Conservation (phyloP, 2,888 invertebrate genomes). For the Rhingia campestris region DNA sequence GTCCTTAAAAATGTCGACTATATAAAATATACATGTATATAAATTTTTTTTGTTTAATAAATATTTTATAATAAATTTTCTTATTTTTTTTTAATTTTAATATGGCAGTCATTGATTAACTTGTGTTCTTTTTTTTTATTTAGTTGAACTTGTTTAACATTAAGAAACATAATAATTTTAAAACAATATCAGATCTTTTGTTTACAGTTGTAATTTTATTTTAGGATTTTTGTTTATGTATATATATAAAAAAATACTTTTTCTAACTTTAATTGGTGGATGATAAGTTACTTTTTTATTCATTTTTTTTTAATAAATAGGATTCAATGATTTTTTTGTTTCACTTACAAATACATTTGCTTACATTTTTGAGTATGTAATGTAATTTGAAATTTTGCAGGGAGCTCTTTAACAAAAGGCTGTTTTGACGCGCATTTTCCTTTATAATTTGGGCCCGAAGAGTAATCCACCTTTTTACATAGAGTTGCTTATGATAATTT, state of each 20-base stretch:
- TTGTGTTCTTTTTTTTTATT: conserved; percentile 15
- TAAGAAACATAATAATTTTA: conserved; percentile 49
- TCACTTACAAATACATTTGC: conserved; percentile 13
- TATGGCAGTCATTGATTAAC: conserved; percentile 73
- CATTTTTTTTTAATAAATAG: conserved; percentile 48
- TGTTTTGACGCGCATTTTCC: not conserved
- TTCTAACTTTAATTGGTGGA: conserved; percentile 56
- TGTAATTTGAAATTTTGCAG: conserved; percentile 16
- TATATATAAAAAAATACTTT: conserved; percentile 55
- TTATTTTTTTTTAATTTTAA: conserved; percentile 54
- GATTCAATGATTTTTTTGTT: conserved; percentile 26
- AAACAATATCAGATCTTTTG: conserved; percentile 73
- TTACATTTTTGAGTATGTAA: conserved; percentile 20
- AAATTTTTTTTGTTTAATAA: conserved; percentile 44
- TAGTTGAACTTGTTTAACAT: conserved; percentile 60
- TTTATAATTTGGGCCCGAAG: conserved; percentile 36
- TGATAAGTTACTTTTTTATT: conserved; percentile 30
- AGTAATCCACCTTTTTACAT: conserved; percentile 28
- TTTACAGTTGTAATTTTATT: conserved; percentile 64
- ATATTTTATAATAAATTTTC: conserved; percentile 64
- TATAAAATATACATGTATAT: conserved; percentile 42
- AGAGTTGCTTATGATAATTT: conserved; percentile 18
- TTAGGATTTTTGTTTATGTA: conserved; percentile 34
- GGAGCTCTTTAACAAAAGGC: not conserved
- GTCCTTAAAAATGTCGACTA: conserved; percentile 23